Conservation (phyloP, 2,113 vertebrate genomes). For the Channa maculata region DNA sequence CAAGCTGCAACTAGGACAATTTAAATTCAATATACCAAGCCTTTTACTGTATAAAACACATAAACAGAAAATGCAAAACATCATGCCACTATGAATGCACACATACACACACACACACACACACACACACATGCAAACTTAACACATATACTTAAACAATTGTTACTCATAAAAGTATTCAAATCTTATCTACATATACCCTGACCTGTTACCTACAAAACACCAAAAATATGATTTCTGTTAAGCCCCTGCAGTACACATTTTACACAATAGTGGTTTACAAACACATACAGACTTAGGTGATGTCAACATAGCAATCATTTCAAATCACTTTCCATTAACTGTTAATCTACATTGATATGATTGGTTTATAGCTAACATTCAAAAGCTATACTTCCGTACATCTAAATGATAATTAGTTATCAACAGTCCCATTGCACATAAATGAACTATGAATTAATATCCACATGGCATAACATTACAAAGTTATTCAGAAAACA, state of each 20-base stretch:
- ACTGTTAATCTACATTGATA: neutral
- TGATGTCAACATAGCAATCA: neutral
- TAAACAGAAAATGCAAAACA: neutral
- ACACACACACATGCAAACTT: neutral
- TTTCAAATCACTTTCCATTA: neutral
- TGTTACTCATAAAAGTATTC: too few relatives aligned
- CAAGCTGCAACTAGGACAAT: conserved; percentile 38
- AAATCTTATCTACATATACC: too few relatives aligned
- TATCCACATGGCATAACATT: conserved; percentile 2
- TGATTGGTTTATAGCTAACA: conserved; percentile 14
- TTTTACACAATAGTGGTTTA: conserved; percentile 16
- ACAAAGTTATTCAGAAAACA: neutral
- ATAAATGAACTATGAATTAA: neutral
- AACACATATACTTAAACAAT: too few relatives aligned
- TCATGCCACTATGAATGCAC: neutral
- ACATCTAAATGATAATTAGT: conserved; percentile 6
- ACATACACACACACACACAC: neutral
- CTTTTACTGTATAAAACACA: conserved; percentile 38
- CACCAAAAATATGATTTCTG: too few relatives aligned
- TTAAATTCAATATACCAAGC: conserved; percentile 34
- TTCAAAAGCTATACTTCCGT: neutral
- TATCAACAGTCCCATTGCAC: conserved; percentile 27
- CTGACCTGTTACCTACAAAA: too few relatives aligned
- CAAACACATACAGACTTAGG: neutral
- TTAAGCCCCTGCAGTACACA: too few relatives aligned